Percentiles rank a stretch among this genome's conserved stretches.
phyloP scores from a whole-genome alignment of 2,113 vertebrate genomes.

The Turnix velox region DNA sequence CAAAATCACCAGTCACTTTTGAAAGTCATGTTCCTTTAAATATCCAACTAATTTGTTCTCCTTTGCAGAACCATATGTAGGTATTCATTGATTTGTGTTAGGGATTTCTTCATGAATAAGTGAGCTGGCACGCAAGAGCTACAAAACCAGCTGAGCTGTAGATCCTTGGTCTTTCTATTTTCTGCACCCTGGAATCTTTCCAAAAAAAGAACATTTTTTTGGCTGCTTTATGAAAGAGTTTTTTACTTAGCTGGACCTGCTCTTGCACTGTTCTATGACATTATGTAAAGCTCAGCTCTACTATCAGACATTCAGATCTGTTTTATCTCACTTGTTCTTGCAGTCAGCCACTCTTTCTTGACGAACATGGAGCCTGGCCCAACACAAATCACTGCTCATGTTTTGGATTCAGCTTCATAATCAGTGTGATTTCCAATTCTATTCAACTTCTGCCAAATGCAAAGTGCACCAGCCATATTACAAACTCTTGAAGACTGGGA shows the following conservation, averaged over 20 bases:
- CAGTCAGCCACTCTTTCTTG: constrained; percentile 27
- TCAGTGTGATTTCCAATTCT: constrained; percentile 29
- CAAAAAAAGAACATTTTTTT: not conserved
- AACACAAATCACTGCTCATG: constrained; percentile 32
- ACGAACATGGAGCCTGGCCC: not conserved
- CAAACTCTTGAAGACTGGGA: not conserved
- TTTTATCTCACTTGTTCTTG: not conserved
- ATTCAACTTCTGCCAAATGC: not conserved
- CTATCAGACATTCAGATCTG: constrained; percentile 10
- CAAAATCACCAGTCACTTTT: not conserved
- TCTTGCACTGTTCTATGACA: not conserved
- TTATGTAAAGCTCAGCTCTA: not conserved
- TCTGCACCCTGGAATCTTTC: not conserved
- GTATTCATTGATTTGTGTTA: not conserved
- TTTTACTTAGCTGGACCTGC: not conserved
- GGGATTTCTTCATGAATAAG: not conserved
- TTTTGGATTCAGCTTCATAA: not conserved
- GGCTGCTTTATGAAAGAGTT: not conserved
- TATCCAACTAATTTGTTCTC: not conserved
- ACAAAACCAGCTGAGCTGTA: not conserved
- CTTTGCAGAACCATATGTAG: not conserved
- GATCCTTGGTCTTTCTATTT: not conserved
- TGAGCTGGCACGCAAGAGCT: not conserved
- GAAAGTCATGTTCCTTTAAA: not conserved
- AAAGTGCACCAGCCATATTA: constrained; percentile 5